These are phyloP conservation scores for Hydrophis major DNA, from an alignment of 2,797 vertebrate genomes.

Conservation along the genomic window DNA sequence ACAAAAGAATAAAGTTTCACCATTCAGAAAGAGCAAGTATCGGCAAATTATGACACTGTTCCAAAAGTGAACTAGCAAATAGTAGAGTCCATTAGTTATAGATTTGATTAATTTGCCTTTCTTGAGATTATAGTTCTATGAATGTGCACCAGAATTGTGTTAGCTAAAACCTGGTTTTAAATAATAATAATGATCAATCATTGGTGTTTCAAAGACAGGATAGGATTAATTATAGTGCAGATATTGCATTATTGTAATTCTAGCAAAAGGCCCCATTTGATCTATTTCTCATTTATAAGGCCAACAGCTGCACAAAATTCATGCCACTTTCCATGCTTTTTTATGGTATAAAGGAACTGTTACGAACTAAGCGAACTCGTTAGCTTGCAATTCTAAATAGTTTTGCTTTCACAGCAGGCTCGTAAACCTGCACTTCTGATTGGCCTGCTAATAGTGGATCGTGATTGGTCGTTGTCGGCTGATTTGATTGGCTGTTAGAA, in stretches of 20 bases:
- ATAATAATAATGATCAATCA: not conserved
- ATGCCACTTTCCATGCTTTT: not conserved
- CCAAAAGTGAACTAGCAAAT: not conserved
- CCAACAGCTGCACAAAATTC: conserved; percentile 13
- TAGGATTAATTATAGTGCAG: conserved; percentile 1
- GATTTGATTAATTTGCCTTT: not conserved
- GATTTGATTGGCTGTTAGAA: too few relatives aligned
- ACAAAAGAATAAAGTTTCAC: not conserved
- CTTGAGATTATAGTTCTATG: not conserved
- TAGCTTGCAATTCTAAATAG: too few relatives aligned
- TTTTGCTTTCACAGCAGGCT: too few relatives aligned
- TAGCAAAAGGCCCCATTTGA: not conserved
- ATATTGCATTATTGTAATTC: not conserved
- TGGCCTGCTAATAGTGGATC: too few relatives aligned
- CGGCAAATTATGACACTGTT: not conserved
- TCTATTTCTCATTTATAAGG: not conserved
- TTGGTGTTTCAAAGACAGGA: not conserved
- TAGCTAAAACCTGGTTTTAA: not conserved
- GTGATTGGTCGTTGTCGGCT: too few relatives aligned
- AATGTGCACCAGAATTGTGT: not conserved
- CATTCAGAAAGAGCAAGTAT: not conserved
- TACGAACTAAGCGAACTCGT: too few relatives aligned
- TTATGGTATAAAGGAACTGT: too few relatives aligned
- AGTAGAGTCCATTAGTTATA: not conserved
- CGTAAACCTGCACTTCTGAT: too few relatives aligned